phyloP scores from a whole-genome alignment of 2,888 invertebrate genomes.

The Apamea anceps region DNA sequence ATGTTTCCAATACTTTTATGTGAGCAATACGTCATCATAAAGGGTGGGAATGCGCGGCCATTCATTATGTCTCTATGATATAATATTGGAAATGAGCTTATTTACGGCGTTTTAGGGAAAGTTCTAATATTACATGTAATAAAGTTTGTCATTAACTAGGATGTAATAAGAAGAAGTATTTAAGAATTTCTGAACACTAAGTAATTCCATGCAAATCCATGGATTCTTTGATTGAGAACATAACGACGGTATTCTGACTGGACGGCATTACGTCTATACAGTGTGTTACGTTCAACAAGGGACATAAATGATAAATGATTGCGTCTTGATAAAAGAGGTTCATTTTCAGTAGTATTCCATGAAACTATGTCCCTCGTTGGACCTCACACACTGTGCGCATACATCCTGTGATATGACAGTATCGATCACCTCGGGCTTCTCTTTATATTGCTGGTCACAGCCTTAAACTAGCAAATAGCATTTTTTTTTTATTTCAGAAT shows the following conservation, averaged over 20 bases:
- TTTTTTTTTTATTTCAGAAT: neutral
- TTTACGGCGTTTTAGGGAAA: neutral
- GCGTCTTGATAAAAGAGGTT: neutral
- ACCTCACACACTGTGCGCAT: neutral
- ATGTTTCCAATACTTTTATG: slow-evolving; percentile 43
- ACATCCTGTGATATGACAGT: too few species aligned
- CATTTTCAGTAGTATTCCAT: neutral
- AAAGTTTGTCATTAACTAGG: too few species aligned
- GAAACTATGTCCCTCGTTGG: neutral
- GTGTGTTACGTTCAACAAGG: neutral
- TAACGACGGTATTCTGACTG: neutral
- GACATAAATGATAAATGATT: neutral
- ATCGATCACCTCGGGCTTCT: neutral
- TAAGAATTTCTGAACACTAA: too few species aligned
- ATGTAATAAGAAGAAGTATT: neutral
- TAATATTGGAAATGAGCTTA: neutral
- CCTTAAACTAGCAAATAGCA: neutral
- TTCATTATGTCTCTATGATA: slow-evolving; percentile 9
- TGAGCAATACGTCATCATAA: slow-evolving; percentile 33
- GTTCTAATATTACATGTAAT: neutral
- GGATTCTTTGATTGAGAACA: neutral
- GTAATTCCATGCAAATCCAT: neutral
- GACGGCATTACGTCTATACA: neutral
- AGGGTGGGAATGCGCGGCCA: slow-evolving; percentile 5
- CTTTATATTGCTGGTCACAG: neutral